Evolutionary conservation across 2,888 invertebrate genomes (phyloP).

Genomic region (Macropis europaea): DNA sequence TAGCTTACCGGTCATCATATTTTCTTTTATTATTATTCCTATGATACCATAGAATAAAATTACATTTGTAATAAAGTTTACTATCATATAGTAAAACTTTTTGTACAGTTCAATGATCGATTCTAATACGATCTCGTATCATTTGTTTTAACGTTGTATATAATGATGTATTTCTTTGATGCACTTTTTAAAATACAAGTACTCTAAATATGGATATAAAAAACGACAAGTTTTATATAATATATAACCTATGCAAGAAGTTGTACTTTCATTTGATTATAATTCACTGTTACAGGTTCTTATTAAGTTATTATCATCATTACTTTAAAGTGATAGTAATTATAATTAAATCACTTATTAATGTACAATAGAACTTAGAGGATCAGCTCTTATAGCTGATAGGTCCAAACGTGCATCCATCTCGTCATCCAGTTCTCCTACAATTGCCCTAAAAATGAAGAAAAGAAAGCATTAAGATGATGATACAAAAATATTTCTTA

Average conservation of each 20-base stretch:
- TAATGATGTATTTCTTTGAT: constrained; percentile 47
- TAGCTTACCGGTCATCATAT: constrained; percentile 38
- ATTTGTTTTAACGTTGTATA: constrained; percentile 49
- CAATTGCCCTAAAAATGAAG: constrained; percentile 84
- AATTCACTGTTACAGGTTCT: constrained; percentile 32
- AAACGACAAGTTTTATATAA: constrained; percentile 48
- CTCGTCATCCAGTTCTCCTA: constrained; percentile 92
- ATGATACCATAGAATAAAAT: constrained; percentile 40
- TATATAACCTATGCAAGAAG: constrained; percentile 42
- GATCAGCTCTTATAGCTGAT: constrained; percentile 90
- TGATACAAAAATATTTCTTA: neutral
- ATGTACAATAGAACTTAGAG: constrained; percentile 90
- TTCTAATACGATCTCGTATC: constrained; percentile 32
- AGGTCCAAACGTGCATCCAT: constrained; percentile 91
- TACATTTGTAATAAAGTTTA: constrained; percentile 59
- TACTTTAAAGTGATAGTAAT: constrained; percentile 27
- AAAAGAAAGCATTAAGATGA: neutral
- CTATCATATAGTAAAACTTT: constrained; percentile 51
- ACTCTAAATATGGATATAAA: constrained; percentile 50
- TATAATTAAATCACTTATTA: constrained; percentile 74
- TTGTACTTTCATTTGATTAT: constrained; percentile 49
- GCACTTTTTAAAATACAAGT: constrained; percentile 59
- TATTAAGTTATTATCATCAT: constrained; percentile 34
- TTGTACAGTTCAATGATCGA: constrained; percentile 53
- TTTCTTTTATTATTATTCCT: constrained; percentile 47